phyloP scores from a whole-genome alignment of 2,797 vertebrate genomes.

The Sebastes alutus region DNA sequence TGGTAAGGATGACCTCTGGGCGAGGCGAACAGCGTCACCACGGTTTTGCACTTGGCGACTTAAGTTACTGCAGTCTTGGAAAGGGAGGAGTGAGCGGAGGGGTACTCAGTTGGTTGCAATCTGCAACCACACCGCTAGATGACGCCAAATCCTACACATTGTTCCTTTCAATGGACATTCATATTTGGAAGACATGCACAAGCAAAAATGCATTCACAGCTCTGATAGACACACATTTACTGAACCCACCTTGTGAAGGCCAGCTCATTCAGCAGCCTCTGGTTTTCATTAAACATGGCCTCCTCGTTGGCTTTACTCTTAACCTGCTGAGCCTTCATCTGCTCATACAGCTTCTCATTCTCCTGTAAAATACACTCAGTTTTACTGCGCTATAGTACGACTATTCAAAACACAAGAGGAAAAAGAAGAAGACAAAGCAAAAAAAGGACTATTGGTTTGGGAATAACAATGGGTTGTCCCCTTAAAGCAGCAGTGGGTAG shows the following conservation, averaged over 20 bases:
- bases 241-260: constrained; percentile 83
- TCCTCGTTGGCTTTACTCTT: constrained; percentile 89
- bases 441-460: background rate
- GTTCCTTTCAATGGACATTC: background rate
- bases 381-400: background rate
- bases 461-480: too few relatives aligned
- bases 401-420: background rate
- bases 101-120: background rate
- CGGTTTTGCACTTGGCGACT: too few relatives aligned
- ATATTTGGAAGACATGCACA: background rate
- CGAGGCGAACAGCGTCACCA: too few relatives aligned
- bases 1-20: too few relatives aligned
- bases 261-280: constrained; percentile 87
- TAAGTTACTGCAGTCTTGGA: too few relatives aligned
- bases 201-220: background rate
- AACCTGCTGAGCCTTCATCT: constrained; percentile 89
- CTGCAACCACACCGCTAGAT: background rate
- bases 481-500: too few relatives aligned
- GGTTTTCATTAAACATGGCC: constrained; percentile 93
- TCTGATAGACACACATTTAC: background rate
- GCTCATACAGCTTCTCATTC: constrained; percentile 91
- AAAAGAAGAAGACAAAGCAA: background rate
- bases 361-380: constrained; percentile 79
- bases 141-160: background rate
- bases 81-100: too few relatives aligned